phyloP scores from a whole-genome alignment of 2,797 vertebrate genomes.

The Diceros bicornis region DNA sequence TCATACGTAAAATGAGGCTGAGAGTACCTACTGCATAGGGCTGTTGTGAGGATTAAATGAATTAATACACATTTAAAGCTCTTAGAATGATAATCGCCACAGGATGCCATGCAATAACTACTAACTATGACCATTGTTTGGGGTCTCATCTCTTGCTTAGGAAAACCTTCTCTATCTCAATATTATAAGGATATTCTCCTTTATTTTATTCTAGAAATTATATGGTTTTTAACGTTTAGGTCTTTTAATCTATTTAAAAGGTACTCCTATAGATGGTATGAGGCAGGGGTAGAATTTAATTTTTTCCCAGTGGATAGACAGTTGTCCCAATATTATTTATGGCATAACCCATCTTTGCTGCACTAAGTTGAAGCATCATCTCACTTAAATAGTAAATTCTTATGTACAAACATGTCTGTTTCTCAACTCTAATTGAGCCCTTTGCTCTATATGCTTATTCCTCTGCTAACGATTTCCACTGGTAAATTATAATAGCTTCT shows the following conservation, averaged over 20 bases:
- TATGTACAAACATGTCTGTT: neutral
- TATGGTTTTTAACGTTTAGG: neutral
- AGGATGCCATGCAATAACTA: neutral
- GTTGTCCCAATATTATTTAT: neutral
- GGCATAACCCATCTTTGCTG: neutral
- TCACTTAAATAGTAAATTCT: conserved; percentile 29
- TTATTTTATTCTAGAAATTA: conserved; percentile 49
- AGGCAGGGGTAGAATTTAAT: neutral
- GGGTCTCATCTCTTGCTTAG: neutral
- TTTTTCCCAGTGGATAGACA: neutral
- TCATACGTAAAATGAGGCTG: neutral
- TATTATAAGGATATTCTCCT: conserved; percentile 17
- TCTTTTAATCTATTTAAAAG: conserved; percentile 56
- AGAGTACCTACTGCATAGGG: neutral
- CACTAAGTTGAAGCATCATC: neutral
- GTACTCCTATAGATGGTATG: neutral
- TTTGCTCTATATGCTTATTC: conserved; percentile 16
- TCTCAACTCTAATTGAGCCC: neutral
- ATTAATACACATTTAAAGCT: neutral
- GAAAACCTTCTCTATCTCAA: neutral
- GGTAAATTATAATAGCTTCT: conserved; percentile 50
- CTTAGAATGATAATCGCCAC: neutral
- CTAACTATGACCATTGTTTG: conserved; percentile 1
- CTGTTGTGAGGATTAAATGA: conserved; percentile 9
- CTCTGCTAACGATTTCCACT: neutral